Percentiles rank a stretch among this genome's conserved stretches.
Evolutionary conservation across 1,140 invertebrate species (phyloP).

Genomic region (Antheraea mylitta): DNA sequence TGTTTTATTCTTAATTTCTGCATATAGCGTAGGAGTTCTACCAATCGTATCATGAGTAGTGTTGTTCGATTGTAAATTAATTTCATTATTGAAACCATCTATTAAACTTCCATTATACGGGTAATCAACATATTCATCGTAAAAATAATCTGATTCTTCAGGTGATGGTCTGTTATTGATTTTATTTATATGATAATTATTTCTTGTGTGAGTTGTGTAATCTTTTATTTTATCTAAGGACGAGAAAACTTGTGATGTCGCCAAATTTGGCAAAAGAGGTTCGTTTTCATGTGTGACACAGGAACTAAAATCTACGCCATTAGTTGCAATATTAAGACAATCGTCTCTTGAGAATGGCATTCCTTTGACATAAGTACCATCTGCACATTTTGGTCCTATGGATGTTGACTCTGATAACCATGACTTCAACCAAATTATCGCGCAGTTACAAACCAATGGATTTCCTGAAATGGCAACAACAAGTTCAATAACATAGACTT

Average conservation of each 20-base stretch:
- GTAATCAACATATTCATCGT: constrained; percentile 90
- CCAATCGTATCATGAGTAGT: constrained; percentile 73
- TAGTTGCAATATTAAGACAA: constrained; percentile 77
- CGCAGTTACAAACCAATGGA: constrained; percentile 89
- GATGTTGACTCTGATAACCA: constrained; percentile 87
- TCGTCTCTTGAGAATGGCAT: constrained; percentile 84
- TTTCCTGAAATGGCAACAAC: constrained; percentile 82
- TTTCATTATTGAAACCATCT: constrained; percentile 54
- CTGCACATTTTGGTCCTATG: constrained; percentile 86
- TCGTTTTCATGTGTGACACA: constrained; percentile 83
- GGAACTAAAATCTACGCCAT: constrained; percentile 71
- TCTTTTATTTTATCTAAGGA: constrained; percentile 77
- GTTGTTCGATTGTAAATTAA: constrained; percentile 45
- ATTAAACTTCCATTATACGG: constrained; percentile 80
- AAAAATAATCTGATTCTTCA: constrained; percentile 88
- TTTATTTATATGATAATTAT: constrained; percentile 62
- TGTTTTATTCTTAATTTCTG: constrained; percentile 79
- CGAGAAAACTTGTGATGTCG: constrained; percentile 76
- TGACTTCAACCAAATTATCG: constrained; percentile 88
- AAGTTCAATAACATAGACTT: neutral
- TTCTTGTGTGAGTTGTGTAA: constrained; percentile 62
- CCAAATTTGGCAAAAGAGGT: constrained; percentile 76
- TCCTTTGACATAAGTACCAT: constrained; percentile 86
- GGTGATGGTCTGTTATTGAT: constrained; percentile 79
- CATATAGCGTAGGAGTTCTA: constrained; percentile 82